These are phyloP conservation scores for Oriolus oriolus DNA, from an alignment of 2,113 vertebrate species.

Conservation along the genomic window DNA sequence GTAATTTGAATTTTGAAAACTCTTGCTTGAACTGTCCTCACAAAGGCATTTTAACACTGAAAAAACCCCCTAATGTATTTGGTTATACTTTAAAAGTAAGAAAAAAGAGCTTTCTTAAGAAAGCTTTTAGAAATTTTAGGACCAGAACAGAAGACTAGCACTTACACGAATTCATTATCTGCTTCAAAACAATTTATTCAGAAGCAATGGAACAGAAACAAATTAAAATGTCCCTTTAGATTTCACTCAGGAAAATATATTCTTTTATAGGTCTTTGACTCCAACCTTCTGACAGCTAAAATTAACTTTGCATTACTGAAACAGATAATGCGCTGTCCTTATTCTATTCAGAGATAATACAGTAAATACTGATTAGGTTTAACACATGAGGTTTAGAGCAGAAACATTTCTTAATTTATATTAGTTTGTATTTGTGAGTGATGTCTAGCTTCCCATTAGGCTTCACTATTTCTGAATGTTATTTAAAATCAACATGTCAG, in stretches of 20 bases:
- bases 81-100: neutral
- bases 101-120: neutral
- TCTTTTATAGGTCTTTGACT: conserved; percentile 37
- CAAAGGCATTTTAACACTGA: neutral
- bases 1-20: neutral
- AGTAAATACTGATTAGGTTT: conserved; percentile 7
- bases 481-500: neutral
- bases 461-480: neutral
- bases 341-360: neutral
- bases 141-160: neutral
- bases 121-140: neutral
- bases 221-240: conserved; percentile 16
- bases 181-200: conserved; percentile 17
- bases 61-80: fast-evolving
- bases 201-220: conserved; percentile 10
- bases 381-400: neutral
- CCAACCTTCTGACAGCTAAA: conserved; percentile 27
- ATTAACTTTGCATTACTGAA: conserved; percentile 30
- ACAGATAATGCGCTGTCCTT: neutral
- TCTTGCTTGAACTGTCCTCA: neutral
- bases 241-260: conserved; percentile 12
- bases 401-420: neutral
- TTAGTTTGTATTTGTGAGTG: neutral
- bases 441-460: neutral
- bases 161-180: neutral